Evolutionary conservation across 2,888 invertebrate genomes (phyloP), one percentile per base, ranked within the genome.

Genomic region (Agrochola lota): DNA sequence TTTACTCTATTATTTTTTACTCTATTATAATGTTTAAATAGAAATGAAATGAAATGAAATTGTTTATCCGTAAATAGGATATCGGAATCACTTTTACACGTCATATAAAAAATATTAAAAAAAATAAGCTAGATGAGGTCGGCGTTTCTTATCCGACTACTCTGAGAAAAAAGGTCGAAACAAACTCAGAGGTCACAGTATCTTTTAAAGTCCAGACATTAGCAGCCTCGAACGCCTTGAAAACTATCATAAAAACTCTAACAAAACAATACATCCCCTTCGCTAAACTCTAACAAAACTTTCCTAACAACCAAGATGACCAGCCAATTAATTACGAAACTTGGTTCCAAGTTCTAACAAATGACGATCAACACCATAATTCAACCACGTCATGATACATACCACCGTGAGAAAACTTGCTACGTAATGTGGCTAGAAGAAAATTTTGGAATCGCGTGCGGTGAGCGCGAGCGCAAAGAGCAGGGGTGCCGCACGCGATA

Each of bases 391-490:
- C 91, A 91, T 69, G 69, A 69, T 87, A 83, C 71, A 57, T 76
- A 80, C 74, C 79, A 86, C 85, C 87, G 89, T 90, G 93, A 93
- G 93, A 94, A 91, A 92, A 93, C 93, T 92, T 90, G 91, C 91
- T 87, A 91, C 91, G 91, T 93, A 94, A 94, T 93, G 91, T 91
- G 88, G 90, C 88, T 92, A 92, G 94, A 93, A 93, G 94, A 92
- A 95, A 95, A 96, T 96, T 94, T 94, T 91, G 90, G 91, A 91
- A 95, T 96, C 92, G 96, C 96, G 96, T 96, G 96, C 46, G 46
- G 7, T 7, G 17, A 57, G 57, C 69, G 69, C 40, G 69, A 7
- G 40, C 90, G 73, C 89, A 60, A 57, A 93, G 93, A 93, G 93
- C 85, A 88, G 88, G 88, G 82, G 86, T 83, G 77, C 76, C 90